These are phyloP conservation scores for Channallabes apus DNA, from an alignment of 2,797 vertebrate genomes.

Conservation along the genomic window DNA sequence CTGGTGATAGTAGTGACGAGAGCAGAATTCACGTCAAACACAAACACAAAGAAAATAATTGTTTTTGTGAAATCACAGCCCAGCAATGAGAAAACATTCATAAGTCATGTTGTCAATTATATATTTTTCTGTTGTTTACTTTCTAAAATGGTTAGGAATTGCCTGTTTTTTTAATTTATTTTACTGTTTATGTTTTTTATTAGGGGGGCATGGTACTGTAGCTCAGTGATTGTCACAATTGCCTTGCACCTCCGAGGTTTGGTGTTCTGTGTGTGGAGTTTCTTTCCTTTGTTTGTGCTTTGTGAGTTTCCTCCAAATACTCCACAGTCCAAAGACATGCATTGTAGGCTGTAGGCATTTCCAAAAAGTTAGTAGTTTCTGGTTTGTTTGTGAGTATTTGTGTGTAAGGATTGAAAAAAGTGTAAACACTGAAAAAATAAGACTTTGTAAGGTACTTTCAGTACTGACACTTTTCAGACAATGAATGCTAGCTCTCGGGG, in stretches of 20 bases:
- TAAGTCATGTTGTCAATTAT: slow-evolving; percentile 20
- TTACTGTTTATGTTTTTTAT: slow-evolving; percentile 2
- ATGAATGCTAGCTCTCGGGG: not conserved
- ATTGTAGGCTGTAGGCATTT: no score
- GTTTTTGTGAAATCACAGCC: slow-evolving; percentile 1
- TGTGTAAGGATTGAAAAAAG: no score
- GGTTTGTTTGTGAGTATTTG: no score
- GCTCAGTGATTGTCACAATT: no score
- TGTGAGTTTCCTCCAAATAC: no score
- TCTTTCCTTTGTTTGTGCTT: no score
- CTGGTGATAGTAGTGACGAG: slow-evolving; percentile 36
- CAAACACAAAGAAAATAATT: slow-evolving; percentile 25
- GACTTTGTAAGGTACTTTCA: not conserved
- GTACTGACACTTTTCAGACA: not conserved
- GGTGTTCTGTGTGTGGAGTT: no score
- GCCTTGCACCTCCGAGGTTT: no score
- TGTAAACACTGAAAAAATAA: no score
- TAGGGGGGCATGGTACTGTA: not conserved
- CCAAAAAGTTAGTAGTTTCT: no score
- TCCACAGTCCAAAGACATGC: no score
- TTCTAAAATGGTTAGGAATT: slow-evolving; percentile 8
- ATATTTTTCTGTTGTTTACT: slow-evolving; percentile 4
- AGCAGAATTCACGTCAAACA: not conserved
- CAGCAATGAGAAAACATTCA: not conserved
- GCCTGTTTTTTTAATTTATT: slow-evolving; percentile 13